Base-by-base conservation (phyloP, 2,113 vertebrate genomes). In the Pelobates fuscus region DNA sequence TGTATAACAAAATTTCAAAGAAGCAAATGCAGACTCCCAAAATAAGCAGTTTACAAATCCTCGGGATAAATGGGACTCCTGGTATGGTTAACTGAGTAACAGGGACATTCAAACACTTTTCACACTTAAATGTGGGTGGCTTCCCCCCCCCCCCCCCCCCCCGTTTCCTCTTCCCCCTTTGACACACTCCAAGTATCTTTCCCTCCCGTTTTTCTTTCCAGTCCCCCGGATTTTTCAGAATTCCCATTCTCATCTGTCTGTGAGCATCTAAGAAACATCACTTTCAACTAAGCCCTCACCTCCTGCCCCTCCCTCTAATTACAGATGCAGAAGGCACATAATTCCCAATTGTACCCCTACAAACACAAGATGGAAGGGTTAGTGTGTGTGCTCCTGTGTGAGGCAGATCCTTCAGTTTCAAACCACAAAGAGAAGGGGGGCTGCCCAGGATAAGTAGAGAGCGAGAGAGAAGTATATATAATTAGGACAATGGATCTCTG, bases 291-390 rank as follows among this genome's bases (percentile, higher is more conserved):
- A 75, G 72, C 55, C 27, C 57, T 61, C 62, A 32, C 58, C 55
- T 59, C 69, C 69, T 78, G 62, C 21, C 21, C 69, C 41, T 37
- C 61, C 20, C 65, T 60, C 27, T 52, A 78, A 54, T 67, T 66
- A 78, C 52, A 71, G 41, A 65, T 72, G 63, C 61, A 67, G 43
- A 61, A 67, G 69, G 69, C 54, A 67, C 55, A 72, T 60, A 43
- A 49, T 75, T 75, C 63, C 72, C 72, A 67, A 67, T 75, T 75
- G 72, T 75, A 67, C 63, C 72, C 72, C 72, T 63, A 67, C 65
- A 67, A 75, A 67, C 72, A 60, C 25, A 44, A 43, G 62, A 66
- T 30, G 72, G 63, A 75, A 75, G 63, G 63, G 63, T 25, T 63
- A 58, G 49, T 67, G 63, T 75, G 63, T 67, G 37, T 59, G 72